These are phyloP conservation scores for Agraylea sexmaculata DNA, from an alignment of 1,140 invertebrate genomes.

Conservation along the genomic window DNA sequence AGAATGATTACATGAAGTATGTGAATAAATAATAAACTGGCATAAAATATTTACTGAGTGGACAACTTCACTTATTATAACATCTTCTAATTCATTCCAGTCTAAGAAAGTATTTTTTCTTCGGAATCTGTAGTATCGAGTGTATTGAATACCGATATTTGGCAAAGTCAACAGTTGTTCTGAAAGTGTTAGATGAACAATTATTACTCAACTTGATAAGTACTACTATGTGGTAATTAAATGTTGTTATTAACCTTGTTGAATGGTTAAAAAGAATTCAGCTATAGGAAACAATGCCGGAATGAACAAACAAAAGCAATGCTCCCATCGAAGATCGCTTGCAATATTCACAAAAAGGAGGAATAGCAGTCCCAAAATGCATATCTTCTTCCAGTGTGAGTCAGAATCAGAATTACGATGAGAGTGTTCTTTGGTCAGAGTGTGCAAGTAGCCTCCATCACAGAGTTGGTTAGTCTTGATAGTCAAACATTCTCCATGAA, in stretches of 20 bases:
- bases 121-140: conserved; percentile 10
- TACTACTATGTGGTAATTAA: background rate
- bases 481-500: too few relatives aligned
- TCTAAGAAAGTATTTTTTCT: conserved; percentile 15
- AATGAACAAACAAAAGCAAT: background rate
- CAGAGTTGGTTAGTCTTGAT: too few relatives aligned
- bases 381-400: too few relatives aligned
- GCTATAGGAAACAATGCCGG: background rate
- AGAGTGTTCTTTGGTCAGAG: too few relatives aligned
- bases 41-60: conserved; percentile 12
- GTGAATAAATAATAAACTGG: conserved; percentile 1
- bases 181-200: conserved; percentile 10
- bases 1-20: conserved; percentile 5
- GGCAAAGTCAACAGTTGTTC: conserved; percentile 16
- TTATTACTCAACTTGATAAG: conserved; percentile 1
- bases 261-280: background rate
- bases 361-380: too few relatives aligned
- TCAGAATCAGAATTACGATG: too few relatives aligned
- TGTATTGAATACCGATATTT: conserved; percentile 16
- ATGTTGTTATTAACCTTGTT: background rate
- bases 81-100: conserved; percentile 13
- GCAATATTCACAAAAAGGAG: too few relatives aligned
- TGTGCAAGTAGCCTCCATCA: too few relatives aligned
- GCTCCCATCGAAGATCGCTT: too few relatives aligned
- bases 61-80: conserved; percentile 19